These are phyloP conservation scores for Yponomeuta plumbellus DNA, from an alignment of 2,888 invertebrate genomes.

Conservation along the genomic window DNA sequence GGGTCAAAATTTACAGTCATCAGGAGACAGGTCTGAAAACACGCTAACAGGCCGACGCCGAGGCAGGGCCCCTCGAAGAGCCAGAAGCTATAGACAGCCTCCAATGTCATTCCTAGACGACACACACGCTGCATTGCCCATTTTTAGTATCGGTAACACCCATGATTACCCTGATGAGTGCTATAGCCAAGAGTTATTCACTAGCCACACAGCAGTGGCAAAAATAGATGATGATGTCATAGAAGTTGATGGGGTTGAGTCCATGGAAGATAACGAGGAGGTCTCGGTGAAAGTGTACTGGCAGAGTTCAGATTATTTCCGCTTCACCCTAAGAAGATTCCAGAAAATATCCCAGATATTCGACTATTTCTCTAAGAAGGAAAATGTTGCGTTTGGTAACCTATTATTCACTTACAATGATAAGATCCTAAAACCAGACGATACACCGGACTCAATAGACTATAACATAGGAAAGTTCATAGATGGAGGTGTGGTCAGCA, in stretches of 20 bases:
- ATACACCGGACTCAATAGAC: conserved; percentile 58
- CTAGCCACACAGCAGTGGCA: conserved; percentile 22
- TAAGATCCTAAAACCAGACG: conserved; percentile 48
- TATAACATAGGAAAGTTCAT: conserved; percentile 65
- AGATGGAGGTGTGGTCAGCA: conserved; percentile 57
- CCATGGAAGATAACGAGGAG: conserved; percentile 54
- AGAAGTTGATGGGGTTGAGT: conserved; percentile 34
- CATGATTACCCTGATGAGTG: conserved; percentile 53
- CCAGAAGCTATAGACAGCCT: neutral
- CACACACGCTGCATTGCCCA: conserved; percentile 24
- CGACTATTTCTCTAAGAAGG: conserved; percentile 49
- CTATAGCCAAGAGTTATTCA: conserved; percentile 43
- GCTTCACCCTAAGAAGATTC: conserved; percentile 53
- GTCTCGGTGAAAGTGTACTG: conserved; percentile 65
- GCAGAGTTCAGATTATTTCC: conserved; percentile 54
- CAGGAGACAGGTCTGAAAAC: too few relatives aligned
- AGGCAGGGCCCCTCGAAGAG: neutral
- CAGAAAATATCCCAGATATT: conserved; percentile 60
- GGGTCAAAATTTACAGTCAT: neutral
- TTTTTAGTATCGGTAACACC: conserved; percentile 52
- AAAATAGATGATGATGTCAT: conserved; percentile 28
- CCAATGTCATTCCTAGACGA: neutral
- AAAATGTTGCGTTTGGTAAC: conserved; percentile 45
- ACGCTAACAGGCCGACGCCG: neutral
- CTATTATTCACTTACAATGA: conserved; percentile 59